Percentiles rank a stretch among this genome's conserved stretches.
Evolutionary conservation across 2,888 invertebrate species (phyloP).

Genomic region (Acleris holmiana): DNA sequence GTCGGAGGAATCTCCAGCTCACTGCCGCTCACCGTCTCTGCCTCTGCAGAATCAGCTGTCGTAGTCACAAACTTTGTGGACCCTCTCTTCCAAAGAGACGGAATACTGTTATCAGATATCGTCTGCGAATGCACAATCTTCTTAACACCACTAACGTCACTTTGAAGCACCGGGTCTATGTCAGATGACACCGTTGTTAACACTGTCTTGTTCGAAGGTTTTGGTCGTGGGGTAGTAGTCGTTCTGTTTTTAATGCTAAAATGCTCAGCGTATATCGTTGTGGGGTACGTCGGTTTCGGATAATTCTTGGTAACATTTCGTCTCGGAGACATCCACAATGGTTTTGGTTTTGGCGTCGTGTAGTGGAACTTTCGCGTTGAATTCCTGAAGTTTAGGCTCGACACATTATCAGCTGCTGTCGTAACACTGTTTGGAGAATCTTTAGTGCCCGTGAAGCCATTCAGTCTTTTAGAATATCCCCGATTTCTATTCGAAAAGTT

Average conservation of each 20-base stretch:
- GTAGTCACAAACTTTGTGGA: slow-evolving; percentile 72
- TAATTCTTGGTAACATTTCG: slow-evolving; percentile 61
- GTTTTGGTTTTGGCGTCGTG: slow-evolving; percentile 71
- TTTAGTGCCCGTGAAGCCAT: slow-evolving; percentile 59
- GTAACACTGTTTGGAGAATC: slow-evolving; percentile 74
- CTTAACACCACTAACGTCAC: slow-evolving; percentile 66
- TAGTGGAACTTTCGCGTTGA: slow-evolving; percentile 68
- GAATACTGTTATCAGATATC: slow-evolving; percentile 77
- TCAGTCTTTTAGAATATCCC: slow-evolving; percentile 71
- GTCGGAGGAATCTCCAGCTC: slow-evolving; percentile 79
- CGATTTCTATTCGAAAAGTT: slow-evolving; percentile 59
- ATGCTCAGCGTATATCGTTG: slow-evolving; percentile 75
- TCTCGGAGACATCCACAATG: slow-evolving; percentile 74
- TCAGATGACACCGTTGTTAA: slow-evolving; percentile 77
- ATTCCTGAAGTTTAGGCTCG: slow-evolving; percentile 52
- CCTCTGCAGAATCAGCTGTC: slow-evolving; percentile 57
- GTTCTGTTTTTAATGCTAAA: slow-evolving; percentile 69
- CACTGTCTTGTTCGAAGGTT: slow-evolving; percentile 53
- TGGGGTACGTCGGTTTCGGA: slow-evolving; percentile 57
- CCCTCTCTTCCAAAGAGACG: slow-evolving; percentile 78
- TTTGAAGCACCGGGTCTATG: slow-evolving; percentile 77
- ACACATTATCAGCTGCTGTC: slow-evolving; percentile 50
- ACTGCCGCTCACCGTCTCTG: slow-evolving; percentile 51
- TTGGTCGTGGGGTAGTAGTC: slow-evolving; percentile 52
- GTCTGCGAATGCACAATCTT: slow-evolving; percentile 72